Evolutionary conservation across 1,140 invertebrate species (phyloP), one percentile per base, ranked within the genome.

Genomic region (Sycophila sp.): DNA sequence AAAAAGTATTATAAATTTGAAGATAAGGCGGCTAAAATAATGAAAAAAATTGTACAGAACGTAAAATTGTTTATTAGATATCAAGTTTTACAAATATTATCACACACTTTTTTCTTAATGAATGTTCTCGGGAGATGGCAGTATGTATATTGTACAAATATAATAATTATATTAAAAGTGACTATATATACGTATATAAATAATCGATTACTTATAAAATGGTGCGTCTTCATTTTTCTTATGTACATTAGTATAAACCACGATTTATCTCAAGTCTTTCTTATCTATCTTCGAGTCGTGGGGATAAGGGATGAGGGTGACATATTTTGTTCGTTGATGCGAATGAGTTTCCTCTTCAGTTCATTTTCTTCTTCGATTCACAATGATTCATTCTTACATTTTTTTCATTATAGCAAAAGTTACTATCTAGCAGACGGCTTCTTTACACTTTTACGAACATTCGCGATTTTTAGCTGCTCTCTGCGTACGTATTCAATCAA

Each of bases 11-110:
- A n/a, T n/a, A n/a, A n/a, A n/a, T n/a, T n/a, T n/a, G n/a, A n/a
- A n/a, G n/a, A n/a, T n/a, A n/a, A n/a, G n/a, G n/a, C n/a, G n/a
- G n/a, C n/a, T n/a, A 49, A 34, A 15, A 42, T 15, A 32, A 30
- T 69, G 7, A 38, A 62, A 40, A 28, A 19, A 47, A 34, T 49
- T 76, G 45, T 78, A 78, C 75, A 81, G 81, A 83, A 84, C 80
- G 77, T 84, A 83, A 80, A 71, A 81, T 80, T 70, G 73, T 84
- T 83, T 84, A 83, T 84, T 83, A 78, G 68, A 79, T 82, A 83
- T 78, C 75, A 79, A 82, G 80, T 83, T 83, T 83, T 84, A 85
- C 81, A 84, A 85, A 84, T 83, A 85, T 85, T 85, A 85, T 85
- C 83, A 85, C 83, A 85, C 82, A 84, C 82, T 40, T 81, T 81